A percentile compares a stretch with the other conserved stretches of the same genome.
These are phyloP conservation scores for Laterallus jamaicensis DNA, from an alignment of 2,113 vertebrate species.

Conservation along the genomic window DNA sequence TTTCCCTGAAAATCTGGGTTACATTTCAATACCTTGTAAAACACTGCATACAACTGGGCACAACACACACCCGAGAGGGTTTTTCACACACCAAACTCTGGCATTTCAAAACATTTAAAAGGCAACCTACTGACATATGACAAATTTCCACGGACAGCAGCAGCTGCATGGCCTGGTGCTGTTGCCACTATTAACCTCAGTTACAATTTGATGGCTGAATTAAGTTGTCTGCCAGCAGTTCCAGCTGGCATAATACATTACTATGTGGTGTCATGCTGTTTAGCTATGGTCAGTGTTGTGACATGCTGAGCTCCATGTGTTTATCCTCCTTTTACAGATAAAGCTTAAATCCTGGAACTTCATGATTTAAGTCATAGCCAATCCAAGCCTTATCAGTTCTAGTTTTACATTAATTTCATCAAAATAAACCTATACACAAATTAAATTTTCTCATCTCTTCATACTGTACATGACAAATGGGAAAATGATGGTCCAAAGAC, in stretches of 20 bases:
- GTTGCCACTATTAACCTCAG: constrained; percentile 57
- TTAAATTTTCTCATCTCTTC: not conserved
- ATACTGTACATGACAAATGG: not conserved
- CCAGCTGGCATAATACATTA: constrained; percentile 64
- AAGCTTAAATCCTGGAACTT: not conserved
- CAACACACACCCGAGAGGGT: not conserved
- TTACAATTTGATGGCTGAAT: constrained; percentile 55
- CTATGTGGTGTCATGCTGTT: constrained; percentile 31
- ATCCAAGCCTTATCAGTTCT: not conserved
- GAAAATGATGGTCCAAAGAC: not conserved
- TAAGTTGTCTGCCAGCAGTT: constrained; percentile 65
- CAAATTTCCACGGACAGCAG: constrained; percentile 44
- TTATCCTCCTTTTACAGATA: constrained; percentile 29
- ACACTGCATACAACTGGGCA: not conserved
- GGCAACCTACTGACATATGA: constrained; percentile 5
- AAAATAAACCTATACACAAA: not conserved
- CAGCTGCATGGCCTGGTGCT: constrained; percentile 40
- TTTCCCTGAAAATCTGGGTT: not conserved
- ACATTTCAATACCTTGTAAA: not conserved
- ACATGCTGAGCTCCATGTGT: constrained; percentile 34
- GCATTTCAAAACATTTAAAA: constrained; percentile 39
- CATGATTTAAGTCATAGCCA: not conserved
- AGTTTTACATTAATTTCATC: not conserved
- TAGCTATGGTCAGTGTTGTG: constrained; percentile 35
- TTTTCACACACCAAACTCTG: not conserved